phyloP scores from a whole-genome alignment of 2,797 vertebrate species.

The Semaprochilodus insignis region DNA sequence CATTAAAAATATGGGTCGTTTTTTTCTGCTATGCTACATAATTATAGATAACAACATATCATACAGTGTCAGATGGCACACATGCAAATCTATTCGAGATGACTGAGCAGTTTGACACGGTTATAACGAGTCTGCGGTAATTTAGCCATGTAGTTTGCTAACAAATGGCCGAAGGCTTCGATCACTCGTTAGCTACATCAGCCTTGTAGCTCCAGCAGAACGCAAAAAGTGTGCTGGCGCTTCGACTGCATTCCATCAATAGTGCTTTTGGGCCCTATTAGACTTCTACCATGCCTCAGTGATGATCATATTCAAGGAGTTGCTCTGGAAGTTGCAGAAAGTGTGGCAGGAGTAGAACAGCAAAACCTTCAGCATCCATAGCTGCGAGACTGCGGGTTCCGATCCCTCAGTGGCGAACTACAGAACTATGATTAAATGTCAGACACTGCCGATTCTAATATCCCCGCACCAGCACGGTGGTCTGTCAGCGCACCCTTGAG shows the following conservation, averaged over 20 bases:
- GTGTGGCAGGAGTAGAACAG: background rate
- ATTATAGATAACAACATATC: no score
- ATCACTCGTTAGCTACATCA: background rate
- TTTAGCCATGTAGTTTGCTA: no score
- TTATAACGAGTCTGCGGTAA: no score
- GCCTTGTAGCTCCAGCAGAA: background rate
- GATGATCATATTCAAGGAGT: background rate
- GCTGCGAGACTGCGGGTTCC: conserved; percentile 31
- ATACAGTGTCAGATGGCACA: no score
- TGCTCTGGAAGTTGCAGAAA: background rate
- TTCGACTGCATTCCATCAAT: background rate
- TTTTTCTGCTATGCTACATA: no score
- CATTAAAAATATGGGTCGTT: no score
- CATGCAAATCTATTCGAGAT: no score
- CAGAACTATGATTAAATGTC: conserved; percentile 48
- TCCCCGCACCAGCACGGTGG: conserved; percentile 5
- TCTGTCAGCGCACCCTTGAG: conserved; percentile 43
- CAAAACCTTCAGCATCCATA: background rate
- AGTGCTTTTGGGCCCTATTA: background rate
- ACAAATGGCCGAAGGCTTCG: background rate
- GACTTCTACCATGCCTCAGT: background rate
- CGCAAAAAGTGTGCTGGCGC: background rate
- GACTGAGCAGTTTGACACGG: no score
- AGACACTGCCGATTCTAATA: conserved; percentile 44
- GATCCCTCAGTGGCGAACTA: conserved; percentile 25